These are phyloP conservation scores for Sterna hirundo DNA, from an alignment of 2,113 vertebrate species.

Conservation along the genomic window DNA sequence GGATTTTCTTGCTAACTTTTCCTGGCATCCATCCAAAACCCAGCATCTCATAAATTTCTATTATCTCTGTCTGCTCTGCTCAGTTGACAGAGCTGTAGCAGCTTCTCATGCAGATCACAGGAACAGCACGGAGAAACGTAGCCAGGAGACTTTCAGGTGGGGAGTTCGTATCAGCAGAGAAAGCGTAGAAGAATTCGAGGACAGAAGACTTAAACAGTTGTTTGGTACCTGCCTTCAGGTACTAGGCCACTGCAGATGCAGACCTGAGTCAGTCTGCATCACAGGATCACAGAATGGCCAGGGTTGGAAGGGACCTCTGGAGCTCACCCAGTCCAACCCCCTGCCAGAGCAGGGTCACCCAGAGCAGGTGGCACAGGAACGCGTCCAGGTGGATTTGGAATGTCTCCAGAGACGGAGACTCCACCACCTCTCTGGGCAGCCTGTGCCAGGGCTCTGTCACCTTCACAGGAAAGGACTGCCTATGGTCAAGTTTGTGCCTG, in stretches of 20 bases:
- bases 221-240: neutral
- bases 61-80: neutral
- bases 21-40: neutral
- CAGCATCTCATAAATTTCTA: slow-evolving; percentile 15
- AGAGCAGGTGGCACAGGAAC: no score
- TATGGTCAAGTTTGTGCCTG: no score
- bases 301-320: no score
- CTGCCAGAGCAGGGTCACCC: no score
- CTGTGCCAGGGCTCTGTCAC: no score
- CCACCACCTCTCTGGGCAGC: no score
- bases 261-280: neutral
- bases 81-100: neutral
- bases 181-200: neutral
- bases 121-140: neutral
- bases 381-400: no score
- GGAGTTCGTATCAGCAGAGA: neutral
- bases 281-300: no score
- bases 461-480: no score
- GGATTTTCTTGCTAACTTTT: slow-evolving; percentile 27
- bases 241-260: accelerated
- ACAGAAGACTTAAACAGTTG: neutral
- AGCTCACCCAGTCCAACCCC: no score
- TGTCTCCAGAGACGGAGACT: no score
- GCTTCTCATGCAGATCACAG: neutral
- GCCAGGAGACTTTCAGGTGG: neutral